Conservation (phyloP, 2,113 vertebrate species). For the Perccottus glenii region DNA sequence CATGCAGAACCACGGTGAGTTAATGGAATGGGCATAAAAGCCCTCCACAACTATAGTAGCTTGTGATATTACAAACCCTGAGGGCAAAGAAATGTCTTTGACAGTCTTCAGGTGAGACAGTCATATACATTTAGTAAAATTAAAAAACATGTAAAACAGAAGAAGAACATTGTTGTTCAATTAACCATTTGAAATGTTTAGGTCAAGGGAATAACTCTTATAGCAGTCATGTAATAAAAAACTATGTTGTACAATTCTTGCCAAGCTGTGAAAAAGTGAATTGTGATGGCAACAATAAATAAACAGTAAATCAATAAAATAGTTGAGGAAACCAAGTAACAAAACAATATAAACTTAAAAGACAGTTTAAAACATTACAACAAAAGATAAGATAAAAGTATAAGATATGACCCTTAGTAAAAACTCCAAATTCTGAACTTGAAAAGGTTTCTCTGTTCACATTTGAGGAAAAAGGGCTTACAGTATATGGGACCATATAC, state of each 20-base stretch:
- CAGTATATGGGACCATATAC: conserved; percentile 60
- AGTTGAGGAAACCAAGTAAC: not conserved
- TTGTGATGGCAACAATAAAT: too few relatives aligned
- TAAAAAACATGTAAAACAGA: conserved; percentile 11
- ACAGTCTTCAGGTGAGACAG: conserved; percentile 47
- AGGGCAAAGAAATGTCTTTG: conserved; percentile 39
- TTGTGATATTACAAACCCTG: conserved; percentile 43
- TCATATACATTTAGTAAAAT: conserved; percentile 34
- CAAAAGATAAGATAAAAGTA: not conserved
- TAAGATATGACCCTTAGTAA: not conserved
- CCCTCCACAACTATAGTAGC: conserved; percentile 49
- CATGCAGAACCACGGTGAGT: conserved; percentile 84
- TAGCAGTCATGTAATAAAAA: too few relatives aligned
- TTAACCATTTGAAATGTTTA: not conserved
- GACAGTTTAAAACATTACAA: not conserved
- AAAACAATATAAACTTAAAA: not conserved
- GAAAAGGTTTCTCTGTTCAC: conserved; percentile 77
- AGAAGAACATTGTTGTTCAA: not conserved
- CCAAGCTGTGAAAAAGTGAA: too few relatives aligned
- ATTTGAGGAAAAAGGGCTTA: conserved; percentile 16
- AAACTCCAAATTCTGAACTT: conserved; percentile 53
- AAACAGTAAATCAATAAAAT: too few relatives aligned
- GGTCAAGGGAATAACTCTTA: not conserved
- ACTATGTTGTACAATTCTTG: too few relatives aligned
- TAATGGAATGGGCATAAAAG: conserved; percentile 59